These are phyloP conservation scores for Andinoacara biseriatus DNA, from an alignment of 2,113 vertebrate species.

Conservation along the genomic window DNA sequence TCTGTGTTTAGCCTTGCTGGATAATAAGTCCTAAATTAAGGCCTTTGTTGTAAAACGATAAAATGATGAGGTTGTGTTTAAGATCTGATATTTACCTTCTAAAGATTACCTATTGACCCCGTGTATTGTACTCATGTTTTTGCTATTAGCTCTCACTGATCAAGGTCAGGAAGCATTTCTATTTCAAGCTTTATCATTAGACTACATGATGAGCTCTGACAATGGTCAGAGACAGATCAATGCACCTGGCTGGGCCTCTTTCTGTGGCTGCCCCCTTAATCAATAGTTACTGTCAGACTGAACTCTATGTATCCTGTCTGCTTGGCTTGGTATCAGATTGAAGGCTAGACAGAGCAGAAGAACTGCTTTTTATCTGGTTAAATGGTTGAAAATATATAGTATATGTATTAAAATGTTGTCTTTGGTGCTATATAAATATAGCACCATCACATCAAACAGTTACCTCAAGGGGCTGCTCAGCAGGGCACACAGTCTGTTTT, in stretches of 20 bases:
- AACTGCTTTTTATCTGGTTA: background rate
- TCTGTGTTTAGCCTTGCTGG: too few species aligned
- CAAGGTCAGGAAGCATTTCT: conserved; percentile 87
- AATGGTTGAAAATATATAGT: background rate
- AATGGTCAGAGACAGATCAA: conserved; percentile 85
- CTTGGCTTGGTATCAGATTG: background rate
- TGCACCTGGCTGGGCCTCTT: conserved; percentile 66
- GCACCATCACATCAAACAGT: too few species aligned
- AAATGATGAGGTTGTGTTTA: background rate
- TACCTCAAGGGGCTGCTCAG: too few species aligned
- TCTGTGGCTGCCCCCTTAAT: conserved; percentile 26
- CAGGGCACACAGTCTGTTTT: too few species aligned
- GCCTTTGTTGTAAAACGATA: background rate
- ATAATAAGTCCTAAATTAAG: background rate
- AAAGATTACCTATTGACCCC: background rate
- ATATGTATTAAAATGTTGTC: too few species aligned
- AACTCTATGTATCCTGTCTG: background rate
- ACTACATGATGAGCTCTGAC: conserved; percentile 91
- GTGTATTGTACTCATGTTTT: background rate
- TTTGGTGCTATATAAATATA: background rate
- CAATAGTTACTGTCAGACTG: conserved; percentile 27
- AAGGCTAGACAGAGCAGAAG: background rate
- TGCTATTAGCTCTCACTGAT: conserved; percentile 45
- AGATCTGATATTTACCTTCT: background rate
- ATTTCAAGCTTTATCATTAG: conserved; percentile 88